Evolutionary conservation across 2,888 invertebrate species (phyloP).

Genomic region (Ennomos quercinarius): DNA sequence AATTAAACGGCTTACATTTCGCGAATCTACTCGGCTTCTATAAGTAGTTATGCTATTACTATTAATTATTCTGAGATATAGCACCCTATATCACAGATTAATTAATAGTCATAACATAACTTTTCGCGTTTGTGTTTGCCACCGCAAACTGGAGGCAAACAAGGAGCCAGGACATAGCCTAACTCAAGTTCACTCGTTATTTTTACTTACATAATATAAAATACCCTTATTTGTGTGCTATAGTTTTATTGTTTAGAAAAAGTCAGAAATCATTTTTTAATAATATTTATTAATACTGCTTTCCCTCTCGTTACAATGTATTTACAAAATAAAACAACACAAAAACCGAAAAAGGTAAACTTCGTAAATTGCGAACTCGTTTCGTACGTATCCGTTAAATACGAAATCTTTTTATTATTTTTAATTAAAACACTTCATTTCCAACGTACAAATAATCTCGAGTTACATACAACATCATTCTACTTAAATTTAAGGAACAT

Average conservation of each 20-base stretch:
- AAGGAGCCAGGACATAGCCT: too few species aligned
- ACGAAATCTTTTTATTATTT: slow-evolving; percentile 7
- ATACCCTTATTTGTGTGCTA: too few species aligned
- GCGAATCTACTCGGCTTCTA: too few species aligned
- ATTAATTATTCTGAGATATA: too few species aligned
- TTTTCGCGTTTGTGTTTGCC: too few species aligned
- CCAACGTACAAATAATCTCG: slow-evolving; percentile 46
- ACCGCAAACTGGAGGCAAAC: too few species aligned
- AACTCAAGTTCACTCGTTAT: too few species aligned
- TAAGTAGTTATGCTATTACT: too few species aligned
- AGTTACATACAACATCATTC: slow-evolving; percentile 70
- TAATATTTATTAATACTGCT: slow-evolving; percentile 78
- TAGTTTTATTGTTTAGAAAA: slow-evolving; percentile 1
- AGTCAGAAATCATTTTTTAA: slow-evolving; percentile 48
- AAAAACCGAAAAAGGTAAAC: slow-evolving; percentile 46
- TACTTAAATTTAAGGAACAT: slow-evolving; percentile 73
- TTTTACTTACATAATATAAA: too few species aligned
- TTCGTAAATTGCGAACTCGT: slow-evolving; percentile 40
- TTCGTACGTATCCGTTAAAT: slow-evolving; percentile 19
- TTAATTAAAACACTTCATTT: slow-evolving; percentile 36
- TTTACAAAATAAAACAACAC: slow-evolving; percentile 83
- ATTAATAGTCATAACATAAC: too few species aligned
- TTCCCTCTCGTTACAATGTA: slow-evolving; percentile 71
- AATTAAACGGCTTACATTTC: too few species aligned
- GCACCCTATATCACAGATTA: too few species aligned